These are phyloP conservation scores for Norana najaformis DNA, from an alignment of 2,888 invertebrate genomes.

Conservation along the genomic window DNA sequence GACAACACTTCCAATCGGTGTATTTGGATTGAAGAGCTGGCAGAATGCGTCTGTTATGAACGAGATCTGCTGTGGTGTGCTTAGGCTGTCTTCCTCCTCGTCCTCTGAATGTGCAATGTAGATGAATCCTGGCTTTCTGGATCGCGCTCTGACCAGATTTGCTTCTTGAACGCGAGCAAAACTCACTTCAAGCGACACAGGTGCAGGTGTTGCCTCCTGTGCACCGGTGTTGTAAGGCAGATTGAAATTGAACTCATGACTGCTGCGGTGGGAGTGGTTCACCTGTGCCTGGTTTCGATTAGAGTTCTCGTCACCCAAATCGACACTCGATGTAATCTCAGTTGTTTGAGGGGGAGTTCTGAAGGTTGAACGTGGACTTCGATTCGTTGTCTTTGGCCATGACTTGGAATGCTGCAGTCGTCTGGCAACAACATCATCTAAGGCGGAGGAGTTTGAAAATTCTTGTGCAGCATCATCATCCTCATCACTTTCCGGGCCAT, in stretches of 20 bases:
- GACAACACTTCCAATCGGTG: not conserved
- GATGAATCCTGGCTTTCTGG: not conserved
- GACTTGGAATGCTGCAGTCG: constrained; percentile 38
- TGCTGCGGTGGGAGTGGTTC: not conserved
- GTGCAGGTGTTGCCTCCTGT: not conserved
- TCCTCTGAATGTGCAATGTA: constrained; percentile 19
- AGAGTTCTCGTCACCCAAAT: not conserved
- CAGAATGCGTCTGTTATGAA: constrained; percentile 42
- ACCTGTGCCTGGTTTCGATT: not conserved
- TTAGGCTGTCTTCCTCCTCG: not conserved
- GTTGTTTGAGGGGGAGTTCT: not conserved
- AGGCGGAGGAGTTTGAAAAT: constrained; percentile 32
- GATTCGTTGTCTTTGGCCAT: constrained; percentile 35
- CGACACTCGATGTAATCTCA: not conserved
- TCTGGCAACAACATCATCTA: constrained; percentile 19
- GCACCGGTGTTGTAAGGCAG: constrained; percentile 41
- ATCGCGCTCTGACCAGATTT: not conserved
- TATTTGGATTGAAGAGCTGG: constrained; percentile 40
- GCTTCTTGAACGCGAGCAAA: not conserved
- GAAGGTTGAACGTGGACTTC: not conserved
- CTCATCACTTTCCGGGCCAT: not conserved
- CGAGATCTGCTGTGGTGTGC: constrained; percentile 31
- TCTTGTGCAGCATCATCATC: not conserved
- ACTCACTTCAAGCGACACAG: not conserved
- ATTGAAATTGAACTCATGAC: constrained; percentile 41